phyloP scores from a whole-genome alignment of 1,140 invertebrate species.

The Meloidogyne exigua region DNA sequence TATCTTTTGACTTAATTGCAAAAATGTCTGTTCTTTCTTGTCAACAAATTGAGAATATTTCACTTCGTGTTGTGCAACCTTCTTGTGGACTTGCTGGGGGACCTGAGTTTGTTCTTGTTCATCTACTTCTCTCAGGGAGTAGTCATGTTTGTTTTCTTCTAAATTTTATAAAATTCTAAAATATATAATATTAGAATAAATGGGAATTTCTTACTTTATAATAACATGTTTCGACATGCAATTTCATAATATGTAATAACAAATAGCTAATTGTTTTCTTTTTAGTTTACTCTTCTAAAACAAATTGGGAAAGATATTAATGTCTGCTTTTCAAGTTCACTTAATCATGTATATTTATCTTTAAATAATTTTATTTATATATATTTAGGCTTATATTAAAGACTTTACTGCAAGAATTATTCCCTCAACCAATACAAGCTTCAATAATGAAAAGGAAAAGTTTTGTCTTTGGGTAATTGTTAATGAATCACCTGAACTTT shows the following conservation, averaged over 20 bases:
- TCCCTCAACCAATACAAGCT: neutral
- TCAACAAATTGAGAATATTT: conserved; percentile 8
- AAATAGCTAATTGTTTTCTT: neutral
- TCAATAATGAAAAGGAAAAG: neutral
- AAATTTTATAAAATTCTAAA: neutral
- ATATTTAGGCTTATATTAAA: conserved; percentile 17
- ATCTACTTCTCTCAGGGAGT: neutral
- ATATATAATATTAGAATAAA: no score
- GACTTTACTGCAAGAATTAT: conserved; percentile 21
- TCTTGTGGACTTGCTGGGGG: neutral
- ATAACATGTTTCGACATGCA: no score
- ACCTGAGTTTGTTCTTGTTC: conserved; percentile 12
- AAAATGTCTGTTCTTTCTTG: neutral
- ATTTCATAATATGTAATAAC: no score
- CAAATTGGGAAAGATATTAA: conserved; percentile 6
- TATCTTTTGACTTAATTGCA: neutral
- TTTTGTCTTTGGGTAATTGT: conserved; percentile 14
- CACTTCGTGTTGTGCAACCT: neutral
- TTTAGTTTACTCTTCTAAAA: conserved; percentile 16
- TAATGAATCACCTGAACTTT: conserved; percentile 12
- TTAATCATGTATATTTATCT: conserved; percentile 1
- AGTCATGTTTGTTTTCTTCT: neutral
- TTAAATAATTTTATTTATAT: neutral
- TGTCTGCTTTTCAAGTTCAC: conserved; percentile 8
- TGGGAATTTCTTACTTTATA: no score